Evolutionary conservation across 2,888 invertebrate species (phyloP).

Genomic region (Phorcus lineatus): DNA sequence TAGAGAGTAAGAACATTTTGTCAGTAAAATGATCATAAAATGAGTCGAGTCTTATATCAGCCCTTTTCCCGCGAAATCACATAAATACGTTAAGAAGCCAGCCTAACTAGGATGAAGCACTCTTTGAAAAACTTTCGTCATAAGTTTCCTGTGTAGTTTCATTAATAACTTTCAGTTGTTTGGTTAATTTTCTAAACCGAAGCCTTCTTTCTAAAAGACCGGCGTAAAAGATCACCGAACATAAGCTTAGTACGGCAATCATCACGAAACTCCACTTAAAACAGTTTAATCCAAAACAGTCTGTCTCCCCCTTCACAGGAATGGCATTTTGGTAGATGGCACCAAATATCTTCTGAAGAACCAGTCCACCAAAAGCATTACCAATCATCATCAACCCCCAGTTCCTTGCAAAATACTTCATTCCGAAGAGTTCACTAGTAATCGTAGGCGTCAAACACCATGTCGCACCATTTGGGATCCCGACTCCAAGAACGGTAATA

Average conservation of each 20-base stretch:
- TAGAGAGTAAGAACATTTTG: too few relatives aligned
- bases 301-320: slow-evolving; percentile 43
- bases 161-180: not conserved
- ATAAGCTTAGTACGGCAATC: slow-evolving; percentile 53
- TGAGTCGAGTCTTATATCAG: too few relatives aligned
- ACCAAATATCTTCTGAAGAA: slow-evolving; percentile 55
- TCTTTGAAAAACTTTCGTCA: too few relatives aligned
- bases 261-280: slow-evolving; percentile 63
- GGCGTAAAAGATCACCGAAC: slow-evolving; percentile 53
- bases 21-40: too few relatives aligned
- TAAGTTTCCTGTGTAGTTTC: too few relatives aligned
- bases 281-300: slow-evolving; percentile 60
- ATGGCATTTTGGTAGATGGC: slow-evolving; percentile 58
- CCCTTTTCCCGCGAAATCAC: too few relatives aligned
- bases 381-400: slow-evolving; percentile 66
- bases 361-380: slow-evolving; percentile 55
- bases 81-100: too few relatives aligned
- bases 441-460: slow-evolving; percentile 66
- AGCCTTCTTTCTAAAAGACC: slow-evolving; percentile 50
- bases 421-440: slow-evolving; percentile 64
- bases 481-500: slow-evolving; percentile 50
- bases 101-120: too few relatives aligned
- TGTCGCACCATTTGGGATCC: slow-evolving; percentile 61
- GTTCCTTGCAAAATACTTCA: slow-evolving; percentile 62
- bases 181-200: not conserved